Base-by-base conservation (phyloP, 2,113 vertebrate genomes). In the Dicrurus megarhynchus region DNA sequence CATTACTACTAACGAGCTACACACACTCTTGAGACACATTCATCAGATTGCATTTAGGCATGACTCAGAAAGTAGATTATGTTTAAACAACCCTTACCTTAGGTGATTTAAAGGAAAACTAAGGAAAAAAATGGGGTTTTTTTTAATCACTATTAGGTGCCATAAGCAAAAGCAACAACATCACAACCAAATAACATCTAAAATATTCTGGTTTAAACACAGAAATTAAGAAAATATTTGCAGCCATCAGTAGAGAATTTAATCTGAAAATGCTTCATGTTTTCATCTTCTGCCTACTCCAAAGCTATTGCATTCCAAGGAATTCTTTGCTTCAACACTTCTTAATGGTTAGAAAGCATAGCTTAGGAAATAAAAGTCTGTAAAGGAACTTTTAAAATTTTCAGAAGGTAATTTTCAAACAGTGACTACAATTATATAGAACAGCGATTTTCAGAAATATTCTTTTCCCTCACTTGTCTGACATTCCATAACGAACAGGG, bases 81-180 rank as follows among this genome's bases (percentile, higher is more conserved):
- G 86, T 84, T 8, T 1, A 77, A 69, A 65, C 26, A 49, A 49
- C 7, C 23, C 24, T 49, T 49, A 26, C 26, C 23, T 49, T 26
- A 49, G 24, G 13, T 49, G 49, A 9, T 49, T 49, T 49, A 26
- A 49, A 26, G 49, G 49, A 26, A 49, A 15, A 26, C 6, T 30
- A 21, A 11, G 7, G 13, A 35, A 65, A 68, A 49, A 41, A 27
- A 6, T 1, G 3, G 5, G 12, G 5, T 0, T 3, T 23, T 46
- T 56, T 39, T 27, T 1, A 56, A 63, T 17, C n/a, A 28, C 12
- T 24, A 26, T 60, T 37, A 28, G 16, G 5, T 32, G 27, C 7
- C 60, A 30, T 46, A 37, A 50, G 12, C 2, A 86, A 83, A 87
- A 68, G 13, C 12, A 85, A 53, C 22, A 33, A 7, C n/a, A 23